Percentiles rank a stretch among this genome's conserved stretches.
phyloP scores from a whole-genome alignment of 2,888 invertebrate species.

The Adelognathus sp. region DNA sequence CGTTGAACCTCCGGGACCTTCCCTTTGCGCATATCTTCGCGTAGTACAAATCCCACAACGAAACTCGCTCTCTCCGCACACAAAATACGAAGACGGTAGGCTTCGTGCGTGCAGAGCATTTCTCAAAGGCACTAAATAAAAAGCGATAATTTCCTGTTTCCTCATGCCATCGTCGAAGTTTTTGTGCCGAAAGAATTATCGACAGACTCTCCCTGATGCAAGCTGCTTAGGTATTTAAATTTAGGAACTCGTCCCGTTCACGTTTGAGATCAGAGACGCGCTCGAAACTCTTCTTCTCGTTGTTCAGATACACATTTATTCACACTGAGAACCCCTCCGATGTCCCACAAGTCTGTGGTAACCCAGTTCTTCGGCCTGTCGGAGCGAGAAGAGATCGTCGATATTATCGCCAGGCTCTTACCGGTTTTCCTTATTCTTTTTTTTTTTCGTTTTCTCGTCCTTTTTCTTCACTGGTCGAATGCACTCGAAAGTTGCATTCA shows the following conservation, averaged over 20 bases:
- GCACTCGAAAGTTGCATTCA: not conserved
- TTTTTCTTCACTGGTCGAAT: not conserved
- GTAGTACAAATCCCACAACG: conserved; percentile 16
- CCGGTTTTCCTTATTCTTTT: conserved; percentile 12
- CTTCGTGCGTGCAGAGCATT: not conserved
- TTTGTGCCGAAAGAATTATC: not conserved
- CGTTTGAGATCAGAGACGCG: not conserved
- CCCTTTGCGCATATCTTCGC: conserved; percentile 56
- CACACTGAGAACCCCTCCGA: not conserved
- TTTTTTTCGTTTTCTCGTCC: conserved; percentile 13
- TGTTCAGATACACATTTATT: not conserved
- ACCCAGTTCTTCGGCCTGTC: conserved; percentile 2
- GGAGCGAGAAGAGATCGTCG: not conserved
- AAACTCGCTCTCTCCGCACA: conserved; percentile 24
- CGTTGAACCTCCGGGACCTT: conserved; percentile 71
- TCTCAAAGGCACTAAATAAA: not conserved
- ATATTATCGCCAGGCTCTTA: conserved; percentile 6
- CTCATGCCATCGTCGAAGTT: not conserved
- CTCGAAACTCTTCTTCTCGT: not conserved
- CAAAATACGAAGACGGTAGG: conserved; percentile 7
- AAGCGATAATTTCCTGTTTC: not conserved
- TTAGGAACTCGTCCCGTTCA: not conserved
- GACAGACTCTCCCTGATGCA: no score
- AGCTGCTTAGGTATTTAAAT: not conserved
- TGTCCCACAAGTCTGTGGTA: not conserved